Percentiles rank a stretch among this genome's conserved stretches.
phyloP scores from a whole-genome alignment of 2,113 vertebrate genomes.

The Phylloscopus trochilus region DNA sequence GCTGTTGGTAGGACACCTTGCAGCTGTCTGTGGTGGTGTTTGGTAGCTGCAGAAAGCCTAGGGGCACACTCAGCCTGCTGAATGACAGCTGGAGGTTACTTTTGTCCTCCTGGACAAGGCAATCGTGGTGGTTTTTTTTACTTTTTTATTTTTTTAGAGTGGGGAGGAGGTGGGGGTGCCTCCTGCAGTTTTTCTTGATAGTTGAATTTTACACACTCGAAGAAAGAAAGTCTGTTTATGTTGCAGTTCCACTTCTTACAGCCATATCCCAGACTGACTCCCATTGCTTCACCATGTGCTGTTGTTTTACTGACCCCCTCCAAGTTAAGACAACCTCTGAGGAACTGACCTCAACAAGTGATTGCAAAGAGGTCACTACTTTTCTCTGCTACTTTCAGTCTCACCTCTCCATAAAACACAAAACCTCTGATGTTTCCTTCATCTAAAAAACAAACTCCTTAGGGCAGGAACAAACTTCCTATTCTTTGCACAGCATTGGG shows the following conservation, averaged over 20 bases:
- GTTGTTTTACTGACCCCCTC: background rate
- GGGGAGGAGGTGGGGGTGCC: fast-evolving
- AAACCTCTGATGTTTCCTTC: background rate
- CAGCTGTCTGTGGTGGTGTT: background rate
- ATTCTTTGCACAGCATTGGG: background rate
- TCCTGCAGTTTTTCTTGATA: background rate
- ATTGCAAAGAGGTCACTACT: background rate
- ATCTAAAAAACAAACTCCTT: background rate
- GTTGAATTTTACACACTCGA: background rate
- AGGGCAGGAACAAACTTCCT: background rate
- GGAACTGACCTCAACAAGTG: background rate
- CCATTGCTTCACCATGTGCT: fast-evolving
- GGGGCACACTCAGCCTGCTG: background rate
- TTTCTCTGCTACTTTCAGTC: background rate
- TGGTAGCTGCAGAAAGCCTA: background rate
- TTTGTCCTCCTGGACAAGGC: background rate
- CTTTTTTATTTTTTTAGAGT: background rate
- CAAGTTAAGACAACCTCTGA: background rate
- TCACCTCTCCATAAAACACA: background rate
- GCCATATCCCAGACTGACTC: background rate
- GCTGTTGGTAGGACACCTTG: background rate
- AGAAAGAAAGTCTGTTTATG: background rate
- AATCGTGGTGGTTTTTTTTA: background rate
- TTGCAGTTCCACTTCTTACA: background rate
- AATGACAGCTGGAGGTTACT: background rate